Evolutionary conservation across 1,140 invertebrate species (phyloP).

Genomic region (Trichomalopsis sarcophagae): DNA sequence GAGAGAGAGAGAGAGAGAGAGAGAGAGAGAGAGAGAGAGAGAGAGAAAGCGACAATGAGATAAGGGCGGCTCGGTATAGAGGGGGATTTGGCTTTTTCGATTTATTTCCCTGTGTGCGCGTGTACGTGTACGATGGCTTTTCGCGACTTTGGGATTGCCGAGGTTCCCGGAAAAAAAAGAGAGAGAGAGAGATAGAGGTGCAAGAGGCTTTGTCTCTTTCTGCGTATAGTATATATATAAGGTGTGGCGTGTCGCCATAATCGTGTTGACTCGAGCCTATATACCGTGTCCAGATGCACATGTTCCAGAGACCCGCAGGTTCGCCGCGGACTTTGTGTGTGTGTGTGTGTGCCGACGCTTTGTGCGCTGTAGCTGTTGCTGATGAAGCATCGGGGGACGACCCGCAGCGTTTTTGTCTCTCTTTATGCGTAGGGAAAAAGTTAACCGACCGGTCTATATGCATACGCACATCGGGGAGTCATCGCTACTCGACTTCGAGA

Average conservation of each 20-base stretch:
- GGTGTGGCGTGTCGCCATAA: not conserved
- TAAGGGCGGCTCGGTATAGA: not conserved
- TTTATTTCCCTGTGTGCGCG: not conserved
- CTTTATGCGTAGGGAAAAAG: too few relatives aligned
- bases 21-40: not conserved
- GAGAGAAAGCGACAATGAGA: not conserved
- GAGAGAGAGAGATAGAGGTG: not conserved
- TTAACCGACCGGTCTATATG: too few relatives aligned
- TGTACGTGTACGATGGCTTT: not conserved
- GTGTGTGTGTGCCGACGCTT: not conserved
- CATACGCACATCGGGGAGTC: too few relatives aligned
- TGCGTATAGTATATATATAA: too few relatives aligned
- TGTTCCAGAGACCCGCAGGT: not conserved
- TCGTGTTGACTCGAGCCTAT: not conserved
- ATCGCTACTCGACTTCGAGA: too few relatives aligned
- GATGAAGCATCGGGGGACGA: too few relatives aligned
- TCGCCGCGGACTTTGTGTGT: not conserved
- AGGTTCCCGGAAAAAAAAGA: not conserved
- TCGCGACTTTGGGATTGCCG: not conserved
- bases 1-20: not conserved
- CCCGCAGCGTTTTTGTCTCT: too few relatives aligned
- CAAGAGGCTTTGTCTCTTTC: not conserved
- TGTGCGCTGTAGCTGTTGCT: too few relatives aligned
- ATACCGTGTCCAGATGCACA: not conserved
- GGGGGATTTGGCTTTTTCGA: conserved; percentile 1